Conservation (phyloP, 2,113 vertebrate genomes). For the Dryoscopus gambensis region DNA sequence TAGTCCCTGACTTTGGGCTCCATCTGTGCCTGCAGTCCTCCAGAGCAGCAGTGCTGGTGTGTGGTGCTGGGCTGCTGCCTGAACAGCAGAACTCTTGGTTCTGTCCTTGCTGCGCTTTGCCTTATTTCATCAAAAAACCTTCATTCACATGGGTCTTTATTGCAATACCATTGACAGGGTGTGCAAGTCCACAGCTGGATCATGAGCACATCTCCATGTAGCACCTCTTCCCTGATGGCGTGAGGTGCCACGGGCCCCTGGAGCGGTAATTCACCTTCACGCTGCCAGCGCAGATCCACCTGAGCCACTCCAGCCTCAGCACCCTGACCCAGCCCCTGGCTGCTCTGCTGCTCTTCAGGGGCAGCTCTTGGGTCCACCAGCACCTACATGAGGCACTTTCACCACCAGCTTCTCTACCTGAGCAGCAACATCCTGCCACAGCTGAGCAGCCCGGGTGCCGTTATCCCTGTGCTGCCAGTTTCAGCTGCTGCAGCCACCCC, state of each 20-base stretch:
- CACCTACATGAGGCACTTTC: neutral
- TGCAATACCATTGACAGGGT: neutral
- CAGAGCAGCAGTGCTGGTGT: neutral
- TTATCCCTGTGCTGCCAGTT: neutral
- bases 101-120: neutral
- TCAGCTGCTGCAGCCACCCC: neutral
- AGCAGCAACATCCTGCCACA: neutral
- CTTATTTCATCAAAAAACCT: neutral
- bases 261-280: neutral
- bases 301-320: neutral
- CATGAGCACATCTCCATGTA: neutral
- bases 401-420: fast-evolving
- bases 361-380: neutral
- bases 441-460: neutral
- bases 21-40: neutral
- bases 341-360: neutral
- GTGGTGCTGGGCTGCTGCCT: neutral
- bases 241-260: neutral
- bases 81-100: neutral
- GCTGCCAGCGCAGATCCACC: neutral
- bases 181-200: neutral
- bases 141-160: neutral
- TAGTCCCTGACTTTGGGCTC: neutral
- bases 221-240: neutral
- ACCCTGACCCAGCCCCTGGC: neutral